phyloP scores from a whole-genome alignment of 2,797 vertebrate species.

The Danio jaintianensis region DNA sequence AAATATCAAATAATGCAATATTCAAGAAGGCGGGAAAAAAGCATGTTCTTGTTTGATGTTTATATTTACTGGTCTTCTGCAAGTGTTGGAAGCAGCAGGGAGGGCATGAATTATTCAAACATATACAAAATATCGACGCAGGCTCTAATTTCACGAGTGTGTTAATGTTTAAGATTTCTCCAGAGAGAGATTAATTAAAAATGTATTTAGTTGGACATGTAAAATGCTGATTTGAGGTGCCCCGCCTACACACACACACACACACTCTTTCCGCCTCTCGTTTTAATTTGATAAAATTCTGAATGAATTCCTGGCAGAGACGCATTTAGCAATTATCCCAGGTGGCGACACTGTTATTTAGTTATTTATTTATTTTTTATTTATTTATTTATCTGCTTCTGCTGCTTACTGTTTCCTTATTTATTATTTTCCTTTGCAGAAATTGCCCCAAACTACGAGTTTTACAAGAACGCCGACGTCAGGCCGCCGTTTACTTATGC shows the following conservation, averaged over 20 bases:
- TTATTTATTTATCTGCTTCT: background rate
- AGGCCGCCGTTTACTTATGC: constrained; percentile 99
- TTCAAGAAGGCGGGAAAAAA: constrained; percentile 73
- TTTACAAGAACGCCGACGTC: constrained; percentile 99
- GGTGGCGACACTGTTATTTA: constrained; percentile 75
- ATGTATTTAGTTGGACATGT: constrained; percentile 85
- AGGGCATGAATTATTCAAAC: constrained; percentile 79
- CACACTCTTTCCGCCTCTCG: background rate
- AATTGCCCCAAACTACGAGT: constrained; percentile 99
- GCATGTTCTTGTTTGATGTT: constrained; percentile 78
- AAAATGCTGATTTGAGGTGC: constrained; percentile 80
- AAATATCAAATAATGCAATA: constrained; percentile 80
- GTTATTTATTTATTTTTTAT: constrained; percentile 70
- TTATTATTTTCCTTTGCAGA: constrained; percentile 77
- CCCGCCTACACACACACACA: constrained; percentile 40
- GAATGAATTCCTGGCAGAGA: constrained; percentile 78
- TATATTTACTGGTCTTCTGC: constrained; percentile 79
- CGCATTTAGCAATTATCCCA: constrained; percentile 82
- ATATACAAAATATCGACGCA: constrained; percentile 76
- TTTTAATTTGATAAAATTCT: constrained; percentile 79
- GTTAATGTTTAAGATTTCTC: constrained; percentile 84
- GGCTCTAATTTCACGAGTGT: constrained; percentile 77
- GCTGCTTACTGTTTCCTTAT: background rate
- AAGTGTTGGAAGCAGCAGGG: constrained; percentile 65
- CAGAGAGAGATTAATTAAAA: constrained; percentile 85